Conservation (phyloP, 2,113 vertebrate genomes). For the Chionis minor region DNA sequence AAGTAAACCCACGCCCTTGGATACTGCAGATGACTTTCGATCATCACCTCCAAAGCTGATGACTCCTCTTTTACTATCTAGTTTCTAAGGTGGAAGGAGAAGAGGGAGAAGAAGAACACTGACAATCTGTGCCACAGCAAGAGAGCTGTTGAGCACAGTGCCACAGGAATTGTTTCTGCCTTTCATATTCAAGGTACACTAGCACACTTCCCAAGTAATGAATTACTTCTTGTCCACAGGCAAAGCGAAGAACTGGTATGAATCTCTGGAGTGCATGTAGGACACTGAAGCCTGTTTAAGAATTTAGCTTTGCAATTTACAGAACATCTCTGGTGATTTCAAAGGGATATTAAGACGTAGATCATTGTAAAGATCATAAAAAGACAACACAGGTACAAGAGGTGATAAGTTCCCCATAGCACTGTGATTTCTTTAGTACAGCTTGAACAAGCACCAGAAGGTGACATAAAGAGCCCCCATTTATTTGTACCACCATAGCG, state of each 20-base stretch:
- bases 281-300: background rate
- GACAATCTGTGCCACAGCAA: background rate
- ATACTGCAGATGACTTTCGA: background rate
- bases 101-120: background rate
- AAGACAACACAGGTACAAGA: background rate
- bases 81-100: background rate
- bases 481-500: background rate
- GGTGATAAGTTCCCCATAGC: background rate
- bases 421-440: background rate
- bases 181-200: background rate
- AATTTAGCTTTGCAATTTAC: slow-evolving; percentile 10
- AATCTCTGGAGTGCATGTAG: background rate
- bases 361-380: background rate
- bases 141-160: background rate
- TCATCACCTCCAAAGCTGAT: background rate
- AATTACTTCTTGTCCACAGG: background rate
- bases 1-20: background rate
- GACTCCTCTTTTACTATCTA: background rate
- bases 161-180: background rate
- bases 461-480: background rate
- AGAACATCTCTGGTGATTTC: background rate
- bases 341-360: background rate
- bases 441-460: background rate
- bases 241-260: background rate
- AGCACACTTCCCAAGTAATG: background rate